phyloP scores from a whole-genome alignment of 2,113 vertebrate species.

The Pituophis catenifer region DNA sequence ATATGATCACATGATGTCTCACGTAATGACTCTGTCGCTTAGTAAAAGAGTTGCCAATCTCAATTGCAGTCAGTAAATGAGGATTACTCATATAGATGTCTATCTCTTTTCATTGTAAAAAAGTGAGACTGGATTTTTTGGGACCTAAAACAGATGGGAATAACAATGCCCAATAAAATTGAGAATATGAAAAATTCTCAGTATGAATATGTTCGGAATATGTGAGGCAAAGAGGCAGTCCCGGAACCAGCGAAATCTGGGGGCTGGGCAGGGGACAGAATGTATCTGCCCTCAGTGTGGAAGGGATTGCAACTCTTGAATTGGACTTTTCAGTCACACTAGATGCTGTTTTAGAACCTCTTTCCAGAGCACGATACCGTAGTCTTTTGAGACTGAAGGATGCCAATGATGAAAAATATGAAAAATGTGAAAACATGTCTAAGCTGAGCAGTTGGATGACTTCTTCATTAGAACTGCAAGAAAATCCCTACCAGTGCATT shows the following conservation, averaged over 20 bases:
- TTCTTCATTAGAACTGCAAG: not conserved
- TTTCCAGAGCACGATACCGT: no score
- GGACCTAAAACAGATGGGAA: not conserved
- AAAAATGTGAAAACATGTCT: not conserved
- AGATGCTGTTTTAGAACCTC: no score
- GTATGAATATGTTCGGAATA: no score
- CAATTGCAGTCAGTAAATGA: not conserved
- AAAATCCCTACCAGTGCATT: not conserved
- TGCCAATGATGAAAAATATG: not conserved
- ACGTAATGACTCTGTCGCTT: not conserved
- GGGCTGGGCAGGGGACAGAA: no score
- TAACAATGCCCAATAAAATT: not conserved
- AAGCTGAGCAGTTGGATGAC: not conserved
- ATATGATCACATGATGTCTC: not conserved
- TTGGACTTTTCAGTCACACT: no score
- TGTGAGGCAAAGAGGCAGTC: no score
- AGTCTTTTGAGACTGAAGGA: no score
- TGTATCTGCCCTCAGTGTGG: no score
- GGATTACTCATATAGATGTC: not conserved
- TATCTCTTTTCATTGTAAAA: not conserved
- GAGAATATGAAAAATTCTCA: no score
- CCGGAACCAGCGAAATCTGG: no score
- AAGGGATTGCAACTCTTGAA: no score
- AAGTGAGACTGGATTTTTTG: not conserved
- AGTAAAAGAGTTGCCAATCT: not conserved